These are phyloP conservation scores for Aix galericulata DNA, from an alignment of 2,113 vertebrate genomes.

Conservation along the genomic window DNA sequence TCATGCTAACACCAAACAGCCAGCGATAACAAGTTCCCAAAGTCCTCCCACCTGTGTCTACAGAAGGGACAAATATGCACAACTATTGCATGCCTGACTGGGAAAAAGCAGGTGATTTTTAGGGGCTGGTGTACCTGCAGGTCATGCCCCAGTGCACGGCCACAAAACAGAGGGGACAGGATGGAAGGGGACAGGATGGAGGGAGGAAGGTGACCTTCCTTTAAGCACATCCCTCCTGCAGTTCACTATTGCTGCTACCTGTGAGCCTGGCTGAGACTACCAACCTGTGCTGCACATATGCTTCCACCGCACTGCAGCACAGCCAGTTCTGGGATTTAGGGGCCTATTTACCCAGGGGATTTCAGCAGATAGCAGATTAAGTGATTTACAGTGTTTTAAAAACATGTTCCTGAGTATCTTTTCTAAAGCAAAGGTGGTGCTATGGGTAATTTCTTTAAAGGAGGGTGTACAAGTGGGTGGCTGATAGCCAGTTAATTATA, in stretches of 20 bases:
- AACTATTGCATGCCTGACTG: background rate
- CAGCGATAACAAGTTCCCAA: background rate
- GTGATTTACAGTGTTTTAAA: background rate
- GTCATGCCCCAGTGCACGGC: background rate
- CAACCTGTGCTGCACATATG: background rate
- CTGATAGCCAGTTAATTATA: conserved; percentile 4
- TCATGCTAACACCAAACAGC: background rate
- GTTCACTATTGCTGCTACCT: background rate
- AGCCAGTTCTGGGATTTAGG: background rate
- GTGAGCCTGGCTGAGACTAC: background rate
- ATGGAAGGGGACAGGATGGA: background rate
- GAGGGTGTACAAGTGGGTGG: background rate
- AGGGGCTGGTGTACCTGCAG: background rate
- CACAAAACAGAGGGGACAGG: background rate
- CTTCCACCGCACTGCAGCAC: background rate
- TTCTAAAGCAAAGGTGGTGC: background rate
- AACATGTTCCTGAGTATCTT: background rate
- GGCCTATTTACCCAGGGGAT: background rate
- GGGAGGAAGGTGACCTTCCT: background rate
- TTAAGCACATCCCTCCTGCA: background rate
- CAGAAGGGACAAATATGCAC: background rate
- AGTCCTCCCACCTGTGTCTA: background rate
- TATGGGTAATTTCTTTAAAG: background rate
- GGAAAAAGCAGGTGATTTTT: background rate
- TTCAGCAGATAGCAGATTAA: background rate